phyloP scores from a whole-genome alignment of 2,797 vertebrate species.

The Danio tinwini region DNA sequence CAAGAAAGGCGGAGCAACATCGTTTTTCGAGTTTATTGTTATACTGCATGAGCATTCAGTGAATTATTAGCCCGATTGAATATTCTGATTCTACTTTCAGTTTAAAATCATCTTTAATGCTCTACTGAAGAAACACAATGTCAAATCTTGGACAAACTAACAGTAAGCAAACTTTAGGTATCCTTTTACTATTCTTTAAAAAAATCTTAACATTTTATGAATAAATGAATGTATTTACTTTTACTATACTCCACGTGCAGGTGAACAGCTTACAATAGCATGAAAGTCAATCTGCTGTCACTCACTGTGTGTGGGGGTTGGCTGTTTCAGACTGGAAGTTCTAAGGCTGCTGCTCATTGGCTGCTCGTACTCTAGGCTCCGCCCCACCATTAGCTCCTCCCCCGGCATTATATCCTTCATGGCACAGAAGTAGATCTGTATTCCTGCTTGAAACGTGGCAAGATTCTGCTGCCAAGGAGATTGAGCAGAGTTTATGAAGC shows the following conservation, averaged over 20 bases:
- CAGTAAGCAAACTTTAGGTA: too few species aligned
- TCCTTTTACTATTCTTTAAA: too few species aligned
- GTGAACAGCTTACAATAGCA: background rate
- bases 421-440: constrained; percentile 94
- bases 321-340: constrained; percentile 4
- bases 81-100: too few species aligned
- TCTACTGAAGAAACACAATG: too few species aligned
- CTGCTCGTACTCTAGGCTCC: constrained; percentile 87
- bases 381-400: constrained; percentile 95
- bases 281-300: background rate
- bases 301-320: constrained; percentile 7
- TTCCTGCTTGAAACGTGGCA: constrained; percentile 90
- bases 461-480: constrained; percentile 88
- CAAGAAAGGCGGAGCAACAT: too few species aligned
- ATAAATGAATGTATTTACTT: background rate
- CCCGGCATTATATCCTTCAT: constrained; percentile 87
- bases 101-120: too few species aligned
- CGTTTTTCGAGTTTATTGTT: too few species aligned
- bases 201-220: too few species aligned
- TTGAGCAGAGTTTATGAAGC: constrained; percentile 90
- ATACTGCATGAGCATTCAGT: too few species aligned
- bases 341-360: constrained; percentile 71
- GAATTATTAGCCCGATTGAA: too few species aligned
- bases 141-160: too few species aligned
- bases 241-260: background rate